phyloP scores from a whole-genome alignment of 2,797 vertebrate species.

The Pygocentrus nattereri region DNA sequence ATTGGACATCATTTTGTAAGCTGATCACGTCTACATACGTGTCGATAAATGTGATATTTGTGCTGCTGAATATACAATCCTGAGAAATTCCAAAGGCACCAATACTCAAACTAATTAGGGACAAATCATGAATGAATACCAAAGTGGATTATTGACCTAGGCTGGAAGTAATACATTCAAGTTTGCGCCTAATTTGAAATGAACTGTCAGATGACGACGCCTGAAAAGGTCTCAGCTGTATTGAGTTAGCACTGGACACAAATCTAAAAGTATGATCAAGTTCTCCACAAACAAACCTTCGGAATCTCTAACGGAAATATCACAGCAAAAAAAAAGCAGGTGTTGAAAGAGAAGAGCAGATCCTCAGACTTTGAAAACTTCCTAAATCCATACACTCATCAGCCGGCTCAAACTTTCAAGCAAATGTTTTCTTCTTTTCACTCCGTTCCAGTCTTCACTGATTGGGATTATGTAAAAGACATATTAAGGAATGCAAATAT shows the following conservation, averaged over 20 bases:
- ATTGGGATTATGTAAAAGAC: slow-evolving; percentile 28
- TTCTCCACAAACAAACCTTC: too few relatives aligned
- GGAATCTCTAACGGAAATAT: neutral
- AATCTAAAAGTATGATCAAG: too few relatives aligned
- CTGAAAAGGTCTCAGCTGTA: neutral
- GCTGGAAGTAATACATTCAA: neutral
- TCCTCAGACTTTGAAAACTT: neutral
- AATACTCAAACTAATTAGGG: neutral
- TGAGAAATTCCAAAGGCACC: neutral
- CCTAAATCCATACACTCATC: neutral
- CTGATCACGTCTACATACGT: neutral
- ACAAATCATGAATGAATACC: neutral
- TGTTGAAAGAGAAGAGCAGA: neutral
- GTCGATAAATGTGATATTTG: neutral
- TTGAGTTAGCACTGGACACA: too few relatives aligned
- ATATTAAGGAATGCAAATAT: slow-evolving; percentile 14
- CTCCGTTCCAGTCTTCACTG: neutral
- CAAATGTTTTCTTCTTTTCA: neutral
- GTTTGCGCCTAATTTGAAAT: neutral
- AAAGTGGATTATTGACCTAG: neutral
- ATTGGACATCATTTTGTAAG: neutral
- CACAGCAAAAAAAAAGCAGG: neutral
- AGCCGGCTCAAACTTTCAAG: neutral
- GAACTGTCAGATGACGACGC: neutral
- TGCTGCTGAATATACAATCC: neutral